Percentiles rank a stretch among this genome's conserved stretches.
phyloP scores from a whole-genome alignment of 1,140 invertebrate species.

The Papilio dardanus region DNA sequence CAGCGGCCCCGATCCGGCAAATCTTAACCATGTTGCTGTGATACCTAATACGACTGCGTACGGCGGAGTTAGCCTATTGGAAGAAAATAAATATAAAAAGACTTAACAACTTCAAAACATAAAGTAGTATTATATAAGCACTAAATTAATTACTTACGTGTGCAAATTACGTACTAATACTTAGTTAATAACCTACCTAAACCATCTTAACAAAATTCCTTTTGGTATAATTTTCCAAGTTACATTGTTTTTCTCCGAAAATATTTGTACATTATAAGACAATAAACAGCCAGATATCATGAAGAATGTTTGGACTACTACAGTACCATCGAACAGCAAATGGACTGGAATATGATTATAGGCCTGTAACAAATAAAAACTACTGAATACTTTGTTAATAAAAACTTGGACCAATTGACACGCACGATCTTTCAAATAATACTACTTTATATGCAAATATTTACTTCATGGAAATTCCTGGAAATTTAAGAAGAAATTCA shows the following conservation, averaged over 20 bases:
- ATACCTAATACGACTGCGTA: slow-evolving; percentile 54
- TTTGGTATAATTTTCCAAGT: slow-evolving; percentile 41
- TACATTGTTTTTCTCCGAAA: slow-evolving; percentile 44
- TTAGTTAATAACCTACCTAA: slow-evolving; percentile 42
- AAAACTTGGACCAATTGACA: too few relatives aligned
- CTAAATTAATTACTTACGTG: not conserved
- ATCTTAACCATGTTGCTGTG: slow-evolving; percentile 54
- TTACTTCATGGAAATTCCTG: too few relatives aligned
- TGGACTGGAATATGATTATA: slow-evolving; percentile 46
- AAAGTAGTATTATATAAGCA: too few relatives aligned
- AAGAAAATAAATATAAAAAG: slow-evolving; percentile 4
- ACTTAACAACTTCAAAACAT: too few relatives aligned
- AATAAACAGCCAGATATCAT: slow-evolving; percentile 63
- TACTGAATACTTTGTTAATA: too few relatives aligned
- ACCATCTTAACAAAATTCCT: slow-evolving; percentile 42
- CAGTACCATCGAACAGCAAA: slow-evolving; percentile 71
- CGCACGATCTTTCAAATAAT: too few relatives aligned
- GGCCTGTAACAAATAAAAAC: slow-evolving; percentile 45
- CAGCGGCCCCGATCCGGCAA: slow-evolving; percentile 54
- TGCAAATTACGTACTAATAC: not conserved
- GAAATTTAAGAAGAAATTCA: too few relatives aligned
- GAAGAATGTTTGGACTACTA: slow-evolving; percentile 78
- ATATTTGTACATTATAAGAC: slow-evolving; percentile 39
- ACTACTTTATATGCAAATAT: too few relatives aligned
- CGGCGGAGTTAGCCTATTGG: slow-evolving; percentile 56